Evolutionary conservation across 2,113 vertebrate genomes (phyloP).

Genomic region (Saccopteryx leptura): DNA sequence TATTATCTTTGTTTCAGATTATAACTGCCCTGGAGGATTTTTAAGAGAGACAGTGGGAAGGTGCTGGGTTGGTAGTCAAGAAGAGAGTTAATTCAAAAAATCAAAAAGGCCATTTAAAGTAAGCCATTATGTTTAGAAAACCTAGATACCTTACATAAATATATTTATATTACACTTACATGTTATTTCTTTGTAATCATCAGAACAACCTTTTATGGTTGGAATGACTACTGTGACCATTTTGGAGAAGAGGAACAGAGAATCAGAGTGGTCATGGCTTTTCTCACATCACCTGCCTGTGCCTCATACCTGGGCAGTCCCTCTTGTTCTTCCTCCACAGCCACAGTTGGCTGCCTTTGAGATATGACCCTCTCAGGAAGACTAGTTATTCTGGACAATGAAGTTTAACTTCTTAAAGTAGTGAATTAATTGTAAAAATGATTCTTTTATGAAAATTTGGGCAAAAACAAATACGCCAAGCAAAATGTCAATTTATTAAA

Average conservation of each 20-base stretch:
- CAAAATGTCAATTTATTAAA: background rate
- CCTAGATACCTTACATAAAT: background rate
- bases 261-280: fast-evolving
- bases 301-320: fast-evolving
- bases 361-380: background rate
- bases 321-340: background rate
- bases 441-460: conserved; percentile 21
- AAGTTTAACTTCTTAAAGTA: conserved; percentile 36
- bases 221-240: background rate
- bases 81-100: background rate
- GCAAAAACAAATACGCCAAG: background rate
- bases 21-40: background rate
- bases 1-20: background rate
- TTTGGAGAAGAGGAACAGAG: background rate
- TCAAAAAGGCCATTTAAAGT: background rate
- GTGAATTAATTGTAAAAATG: background rate
- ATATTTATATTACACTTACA: background rate
- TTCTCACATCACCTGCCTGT: fast-evolving
- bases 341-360: background rate
- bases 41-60: background rate
- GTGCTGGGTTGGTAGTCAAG: background rate
- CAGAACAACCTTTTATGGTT: background rate
- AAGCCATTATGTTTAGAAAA: background rate
- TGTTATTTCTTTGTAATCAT: background rate
- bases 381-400: background rate